Evolutionary conservation across 1,140 invertebrate genomes (phyloP).

Genomic region (Kradibia gibbosae): DNA sequence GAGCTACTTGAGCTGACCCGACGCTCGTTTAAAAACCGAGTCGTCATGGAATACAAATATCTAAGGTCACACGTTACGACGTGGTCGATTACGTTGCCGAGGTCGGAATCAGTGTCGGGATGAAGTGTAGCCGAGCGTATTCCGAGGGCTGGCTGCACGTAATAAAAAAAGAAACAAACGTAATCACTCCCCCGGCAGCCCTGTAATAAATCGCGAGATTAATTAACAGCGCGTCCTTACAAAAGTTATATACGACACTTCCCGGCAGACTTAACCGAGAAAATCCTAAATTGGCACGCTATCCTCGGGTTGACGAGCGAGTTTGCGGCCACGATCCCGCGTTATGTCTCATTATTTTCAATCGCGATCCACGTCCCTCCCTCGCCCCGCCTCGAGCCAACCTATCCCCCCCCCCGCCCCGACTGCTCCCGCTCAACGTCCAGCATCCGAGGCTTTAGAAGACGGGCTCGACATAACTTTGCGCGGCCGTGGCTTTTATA

Average conservation of each 20-base stretch:
- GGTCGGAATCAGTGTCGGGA: not conserved
- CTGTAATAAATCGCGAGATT: conserved; percentile 47
- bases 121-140: not conserved
- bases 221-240: conserved; percentile 28
- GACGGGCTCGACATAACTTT: conserved; percentile 60
- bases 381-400: conserved; percentile 35
- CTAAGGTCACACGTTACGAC: too few relatives aligned
- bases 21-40: too few relatives aligned
- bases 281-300: conserved; percentile 41
- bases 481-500: conserved; percentile 61
- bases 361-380: conserved; percentile 57
- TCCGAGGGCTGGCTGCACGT: not conserved
- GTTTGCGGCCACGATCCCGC: conserved; percentile 52
- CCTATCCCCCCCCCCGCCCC: too few relatives aligned
- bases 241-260: not conserved
- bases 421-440: too few relatives aligned
- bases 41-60: too few relatives aligned
- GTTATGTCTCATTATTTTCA: conserved; percentile 70
- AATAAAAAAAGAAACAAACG: conserved; percentile 28
- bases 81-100: not conserved
- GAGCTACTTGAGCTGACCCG: too few relatives aligned
- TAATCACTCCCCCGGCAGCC: not conserved
- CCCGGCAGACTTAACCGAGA: not conserved
- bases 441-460: not conserved
- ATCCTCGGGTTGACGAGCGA: conserved; percentile 51